A percentile compares a stretch with the other conserved stretches of the same genome.
Evolutionary conservation across 1,140 invertebrate genomes (phyloP).

Genomic region (Drosophila truncata): DNA sequence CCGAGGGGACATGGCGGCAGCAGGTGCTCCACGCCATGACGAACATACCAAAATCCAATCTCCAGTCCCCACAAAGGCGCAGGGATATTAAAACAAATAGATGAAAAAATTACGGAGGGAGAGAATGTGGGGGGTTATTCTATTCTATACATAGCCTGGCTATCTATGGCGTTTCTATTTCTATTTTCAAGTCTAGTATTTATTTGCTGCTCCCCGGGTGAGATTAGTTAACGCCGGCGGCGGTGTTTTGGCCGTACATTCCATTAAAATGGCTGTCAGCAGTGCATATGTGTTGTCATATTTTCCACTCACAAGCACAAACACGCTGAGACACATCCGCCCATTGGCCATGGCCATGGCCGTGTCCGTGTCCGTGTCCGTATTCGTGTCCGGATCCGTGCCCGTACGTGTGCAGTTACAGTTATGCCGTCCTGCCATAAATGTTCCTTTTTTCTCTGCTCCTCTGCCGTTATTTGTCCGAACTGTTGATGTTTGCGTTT

Average conservation of each 20-base stretch:
- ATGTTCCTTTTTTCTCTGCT: conserved; percentile 67
- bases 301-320: conserved; percentile 46
- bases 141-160: conserved; percentile 9
- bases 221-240: conserved; percentile 45
- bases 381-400: conserved; percentile 55
- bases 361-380: conserved; percentile 1
- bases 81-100: conserved; percentile 68
- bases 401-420: conserved; percentile 66
- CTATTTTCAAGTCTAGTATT: conserved; percentile 45
- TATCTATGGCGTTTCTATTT: conserved; percentile 43
- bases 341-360: conserved; percentile 15
- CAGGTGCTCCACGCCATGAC: conserved; percentile 72
- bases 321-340: conserved; percentile 23
- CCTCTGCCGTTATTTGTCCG: conserved; percentile 63
- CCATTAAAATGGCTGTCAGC: conserved; percentile 83
- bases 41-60: conserved; percentile 69
- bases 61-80: conserved; percentile 30
- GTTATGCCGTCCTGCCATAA: conserved; percentile 66
- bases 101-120: conserved; percentile 27
- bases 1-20: conserved; percentile 42
- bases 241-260: conserved; percentile 65
- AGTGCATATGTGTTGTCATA: conserved; percentile 80
- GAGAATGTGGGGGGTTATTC: background rate
- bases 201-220: conserved; percentile 34
- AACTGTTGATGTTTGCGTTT: conserved; percentile 84